A percentile compares a stretch with the other conserved stretches of the same genome.
Conservation (phyloP, 1,140 invertebrate species). For the Aphelinus atriplicis region DNA sequence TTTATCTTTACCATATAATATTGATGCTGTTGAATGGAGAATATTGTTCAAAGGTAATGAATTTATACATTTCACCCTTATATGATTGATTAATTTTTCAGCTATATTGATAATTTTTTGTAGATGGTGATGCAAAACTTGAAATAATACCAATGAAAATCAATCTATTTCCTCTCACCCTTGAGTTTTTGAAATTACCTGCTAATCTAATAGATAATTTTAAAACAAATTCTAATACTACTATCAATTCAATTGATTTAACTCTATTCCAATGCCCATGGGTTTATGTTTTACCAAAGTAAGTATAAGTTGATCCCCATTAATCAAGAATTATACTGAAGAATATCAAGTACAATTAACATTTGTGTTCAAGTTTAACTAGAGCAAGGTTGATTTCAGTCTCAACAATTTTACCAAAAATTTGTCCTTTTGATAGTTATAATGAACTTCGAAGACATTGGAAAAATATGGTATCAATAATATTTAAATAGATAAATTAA, state of each 20-base stretch:
- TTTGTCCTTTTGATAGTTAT: conserved; percentile 51
- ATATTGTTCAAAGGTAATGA: conserved; percentile 44
- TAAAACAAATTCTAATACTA: conserved; percentile 35
- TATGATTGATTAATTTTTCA: background rate
- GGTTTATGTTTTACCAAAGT: conserved; percentile 55
- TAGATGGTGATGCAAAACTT: conserved; percentile 36
- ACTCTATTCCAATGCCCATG: conserved; percentile 27
- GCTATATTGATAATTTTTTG: conserved; percentile 21
- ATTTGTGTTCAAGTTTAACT: conserved; percentile 49
- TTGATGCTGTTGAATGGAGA: conserved; percentile 49
- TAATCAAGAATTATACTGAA: background rate
- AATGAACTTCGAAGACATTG: conserved; percentile 56
- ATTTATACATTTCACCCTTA: background rate
- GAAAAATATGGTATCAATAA: conserved; percentile 58
- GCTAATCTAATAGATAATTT: conserved; percentile 33
- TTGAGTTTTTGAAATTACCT: conserved; percentile 41
- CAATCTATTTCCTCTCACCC: conserved; percentile 42
- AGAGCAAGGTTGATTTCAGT: conserved; percentile 50
- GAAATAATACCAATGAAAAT: conserved; percentile 43
- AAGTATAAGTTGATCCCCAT: conserved; percentile 20
- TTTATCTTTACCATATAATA: conserved; percentile 34
- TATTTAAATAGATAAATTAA: background rate
- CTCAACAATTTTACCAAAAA: conserved; percentile 48
- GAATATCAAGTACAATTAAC: background rate
- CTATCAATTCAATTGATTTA: conserved; percentile 29